Base-by-base conservation (phyloP, 2,797 vertebrate genomes). In the Coranthus polyacanthus region DNA sequence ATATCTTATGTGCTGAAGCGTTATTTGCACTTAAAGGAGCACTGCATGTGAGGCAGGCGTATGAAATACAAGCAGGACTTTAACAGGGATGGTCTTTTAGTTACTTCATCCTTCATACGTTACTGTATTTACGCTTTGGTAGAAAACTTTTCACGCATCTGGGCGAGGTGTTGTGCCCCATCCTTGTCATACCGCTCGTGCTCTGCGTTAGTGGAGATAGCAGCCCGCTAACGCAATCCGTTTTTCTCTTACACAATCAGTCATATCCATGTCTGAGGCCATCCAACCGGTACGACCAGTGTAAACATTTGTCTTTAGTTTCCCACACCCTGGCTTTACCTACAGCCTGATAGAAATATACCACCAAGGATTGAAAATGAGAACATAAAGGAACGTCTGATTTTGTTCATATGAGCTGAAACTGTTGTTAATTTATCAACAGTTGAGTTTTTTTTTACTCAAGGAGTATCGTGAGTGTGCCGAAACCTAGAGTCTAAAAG, bases 201-300 rank as follows among this genome's bases (percentile, higher is more conserved):
- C 13, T 62, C 3, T 37, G 39, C 0, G 13, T 17, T 2, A 15
- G 15, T 5, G 5, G 16, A 36, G 38, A 32, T 18, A 42, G 43
- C 9, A 9, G 39, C 4, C 13, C n/a, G 43, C 16, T 0, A 4
- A 8, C 43, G n/a, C n/a, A n/a, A n/a, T n/a, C n/a, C n/a, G n/a
- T n/a, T n/a, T n/a, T n/a, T n/a, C 17, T 66, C 32, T 44, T 26
- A 11, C 1, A 15, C 36, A 32, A 32, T 11, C 55, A 55, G 44
- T 41, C 3, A 16, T 11, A 53, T 68, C 20, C 39, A 4, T 0
- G 21, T 24, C 53, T 47, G 52, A 73, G 29, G 59, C 52, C 0
- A 70, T 72, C 66, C 1, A 67, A 92, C 91, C 75, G 37, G 91
- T 89, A 54, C 1, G 29, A 86, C 87, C 15, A 16, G 86, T 29